Conservation (phyloP, 2,113 vertebrate species). For the Elachura formosa region DNA sequence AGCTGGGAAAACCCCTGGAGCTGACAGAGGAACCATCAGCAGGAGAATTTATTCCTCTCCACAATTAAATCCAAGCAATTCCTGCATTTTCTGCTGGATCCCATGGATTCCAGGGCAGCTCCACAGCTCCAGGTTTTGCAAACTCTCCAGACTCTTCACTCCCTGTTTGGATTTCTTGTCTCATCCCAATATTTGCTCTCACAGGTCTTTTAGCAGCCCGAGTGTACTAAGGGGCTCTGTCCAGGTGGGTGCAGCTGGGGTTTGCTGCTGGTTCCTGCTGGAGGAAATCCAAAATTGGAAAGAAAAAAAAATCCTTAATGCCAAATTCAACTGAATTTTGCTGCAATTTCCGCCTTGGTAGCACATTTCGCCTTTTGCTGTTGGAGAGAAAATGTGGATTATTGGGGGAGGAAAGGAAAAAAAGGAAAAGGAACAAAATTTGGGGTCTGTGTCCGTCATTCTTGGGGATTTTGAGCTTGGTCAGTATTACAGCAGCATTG, state of each 20-base stretch:
- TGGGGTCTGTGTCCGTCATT: rapidly evolving
- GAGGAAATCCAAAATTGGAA: not conserved
- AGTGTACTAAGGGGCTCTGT: not conserved
- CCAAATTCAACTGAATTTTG: not conserved
- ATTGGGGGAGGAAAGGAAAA: not conserved
- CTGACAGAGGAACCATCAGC: rapidly evolving
- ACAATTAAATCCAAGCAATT: not conserved
- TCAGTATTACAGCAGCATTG: not conserved
- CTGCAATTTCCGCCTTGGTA: not conserved
- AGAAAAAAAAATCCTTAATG: not conserved
- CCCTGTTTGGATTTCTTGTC: not conserved
- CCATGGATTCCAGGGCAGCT: not conserved
- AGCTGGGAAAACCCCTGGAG: not conserved
- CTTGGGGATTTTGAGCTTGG: not conserved
- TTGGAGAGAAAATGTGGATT: not conserved
- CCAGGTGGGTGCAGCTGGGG: not conserved
- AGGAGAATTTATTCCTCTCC: not conserved
- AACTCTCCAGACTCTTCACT: not conserved
- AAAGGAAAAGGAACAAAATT: not conserved
- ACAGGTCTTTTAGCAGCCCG: not conserved
- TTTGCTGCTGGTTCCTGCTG: not conserved
- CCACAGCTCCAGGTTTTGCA: not conserved
- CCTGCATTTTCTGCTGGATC: not conserved
- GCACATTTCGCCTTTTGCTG: not conserved
- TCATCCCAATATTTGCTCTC: not conserved